A percentile compares a stretch with the other conserved stretches of the same genome.
These are phyloP conservation scores for Colossoma macropomum DNA, from an alignment of 2,113 vertebrate genomes.

Conservation along the genomic window DNA sequence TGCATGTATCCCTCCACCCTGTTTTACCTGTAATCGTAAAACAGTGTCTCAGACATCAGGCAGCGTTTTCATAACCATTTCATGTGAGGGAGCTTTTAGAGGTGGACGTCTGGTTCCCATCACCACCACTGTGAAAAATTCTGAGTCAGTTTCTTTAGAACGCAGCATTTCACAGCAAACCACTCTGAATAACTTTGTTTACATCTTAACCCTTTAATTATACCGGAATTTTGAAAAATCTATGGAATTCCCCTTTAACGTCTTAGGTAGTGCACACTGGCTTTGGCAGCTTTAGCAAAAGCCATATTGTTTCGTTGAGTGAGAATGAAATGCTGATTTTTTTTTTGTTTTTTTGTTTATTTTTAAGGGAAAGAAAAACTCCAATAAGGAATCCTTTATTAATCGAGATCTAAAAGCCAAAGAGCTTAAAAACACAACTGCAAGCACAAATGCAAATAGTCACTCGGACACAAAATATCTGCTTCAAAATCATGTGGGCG, in stretches of 20 bases:
- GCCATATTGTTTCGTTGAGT: neutral
- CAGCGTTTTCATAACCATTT: too few relatives aligned
- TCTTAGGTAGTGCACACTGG: neutral
- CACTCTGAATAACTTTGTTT: too few relatives aligned
- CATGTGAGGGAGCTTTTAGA: too few relatives aligned
- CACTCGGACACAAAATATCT: slow-evolving; percentile 9
- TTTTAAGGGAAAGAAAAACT: neutral
- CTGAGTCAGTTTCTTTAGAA: too few relatives aligned
- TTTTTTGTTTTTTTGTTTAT: neutral
- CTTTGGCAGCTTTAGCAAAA: neutral
- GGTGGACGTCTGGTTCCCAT: too few relatives aligned
- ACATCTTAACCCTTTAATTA: too few relatives aligned
- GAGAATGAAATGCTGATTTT: slow-evolving; percentile 11
- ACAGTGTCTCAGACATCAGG: too few relatives aligned
- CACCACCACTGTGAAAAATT: too few relatives aligned
- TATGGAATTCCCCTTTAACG: neutral
- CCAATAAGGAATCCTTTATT: slow-evolving; percentile 32
- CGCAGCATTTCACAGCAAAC: too few relatives aligned
- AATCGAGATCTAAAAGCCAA: slow-evolving; percentile 50
- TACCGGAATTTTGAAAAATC: too few relatives aligned
- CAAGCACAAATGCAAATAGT: slow-evolving; percentile 7
- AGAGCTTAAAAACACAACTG: slow-evolving; percentile 34
- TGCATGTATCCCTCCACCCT: too few relatives aligned
- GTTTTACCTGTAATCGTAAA: too few relatives aligned
- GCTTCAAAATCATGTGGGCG: neutral